Conservation (phyloP, 1,140 invertebrate species). For the Macrobrachium rosenbergii region DNA sequence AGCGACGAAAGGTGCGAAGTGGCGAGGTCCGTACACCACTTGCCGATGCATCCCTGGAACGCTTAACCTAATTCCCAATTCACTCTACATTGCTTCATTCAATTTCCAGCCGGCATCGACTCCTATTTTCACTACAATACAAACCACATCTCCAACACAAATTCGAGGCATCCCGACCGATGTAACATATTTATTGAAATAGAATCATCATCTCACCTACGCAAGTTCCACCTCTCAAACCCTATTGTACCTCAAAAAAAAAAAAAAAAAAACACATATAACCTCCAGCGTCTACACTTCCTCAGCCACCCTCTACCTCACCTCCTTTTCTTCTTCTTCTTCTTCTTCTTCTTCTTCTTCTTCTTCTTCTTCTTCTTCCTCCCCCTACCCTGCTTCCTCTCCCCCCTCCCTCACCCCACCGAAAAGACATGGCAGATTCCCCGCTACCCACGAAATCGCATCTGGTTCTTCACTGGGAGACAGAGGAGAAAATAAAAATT, state of each 20-base stretch:
- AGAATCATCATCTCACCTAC: background rate
- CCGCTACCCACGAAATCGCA: slow-evolving; percentile 48
- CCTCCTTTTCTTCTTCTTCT: background rate
- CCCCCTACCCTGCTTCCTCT: background rate
- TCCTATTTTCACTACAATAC: too few species aligned
- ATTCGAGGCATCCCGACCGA: too few species aligned
- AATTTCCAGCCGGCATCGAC: too few species aligned
- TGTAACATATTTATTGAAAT: too few species aligned
- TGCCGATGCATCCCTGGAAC: too few species aligned
- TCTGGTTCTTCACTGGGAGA: slow-evolving; percentile 42
- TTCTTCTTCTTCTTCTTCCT: background rate
- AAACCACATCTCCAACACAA: too few species aligned
- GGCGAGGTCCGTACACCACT: too few species aligned
- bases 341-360: background rate
- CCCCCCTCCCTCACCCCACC: background rate
- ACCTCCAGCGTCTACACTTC: background rate
- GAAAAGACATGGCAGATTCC: background rate
- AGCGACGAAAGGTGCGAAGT: too few species aligned
- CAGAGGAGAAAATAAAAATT: slow-evolving; percentile 55
- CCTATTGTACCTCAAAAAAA: background rate
- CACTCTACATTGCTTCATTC: too few species aligned
- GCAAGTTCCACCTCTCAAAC: background rate
- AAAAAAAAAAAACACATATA: too few species aligned
- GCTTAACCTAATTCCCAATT: too few species aligned
- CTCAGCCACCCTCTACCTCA: background rate